Evolutionary conservation across 2,113 vertebrate species (phyloP).

Genomic region (Rafetus swinhoei): DNA sequence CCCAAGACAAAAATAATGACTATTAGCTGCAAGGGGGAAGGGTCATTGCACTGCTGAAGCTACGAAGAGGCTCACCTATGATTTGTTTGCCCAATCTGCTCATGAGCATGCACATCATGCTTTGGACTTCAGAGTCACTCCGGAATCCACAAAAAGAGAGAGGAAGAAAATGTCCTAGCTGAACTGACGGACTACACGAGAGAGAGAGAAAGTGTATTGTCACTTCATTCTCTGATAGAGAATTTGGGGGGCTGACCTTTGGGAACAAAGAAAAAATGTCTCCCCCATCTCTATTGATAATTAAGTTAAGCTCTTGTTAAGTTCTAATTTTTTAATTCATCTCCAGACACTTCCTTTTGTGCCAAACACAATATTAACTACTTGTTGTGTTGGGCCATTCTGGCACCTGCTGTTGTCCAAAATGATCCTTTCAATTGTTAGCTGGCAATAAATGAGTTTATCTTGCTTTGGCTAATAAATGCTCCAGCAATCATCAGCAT

Average conservation of each 20-base stretch:
- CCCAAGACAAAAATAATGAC: no score
- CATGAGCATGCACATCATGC: no score
- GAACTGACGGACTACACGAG: no score
- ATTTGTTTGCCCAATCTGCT: no score
- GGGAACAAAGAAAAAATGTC: background rate
- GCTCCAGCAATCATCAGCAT: conserved; percentile 1
- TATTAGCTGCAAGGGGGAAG: no score
- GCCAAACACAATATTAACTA: conserved; percentile 47
- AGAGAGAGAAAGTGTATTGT: background rate
- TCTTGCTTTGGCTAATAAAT: conserved; percentile 24
- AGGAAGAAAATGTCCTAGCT: no score
- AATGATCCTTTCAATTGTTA: conserved; percentile 6
- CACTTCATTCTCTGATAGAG: conserved; percentile 39
- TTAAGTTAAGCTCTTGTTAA: conserved; percentile 32
- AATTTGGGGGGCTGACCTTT: conserved; percentile 1
- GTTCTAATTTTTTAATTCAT: conserved; percentile 57
- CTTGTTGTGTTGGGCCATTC: conserved; percentile 26
- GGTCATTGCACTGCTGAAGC: no score
- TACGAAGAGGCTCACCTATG: no score
- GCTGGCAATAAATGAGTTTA: conserved; percentile 41
- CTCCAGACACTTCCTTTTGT: conserved; percentile 59
- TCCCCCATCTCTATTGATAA: background rate
- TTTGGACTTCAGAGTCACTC: no score
- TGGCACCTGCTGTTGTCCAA: background rate
- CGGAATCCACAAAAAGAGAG: no score